These are phyloP conservation scores for Clepsis dumicolana DNA, from an alignment of 2,888 invertebrate genomes.

Conservation along the genomic window DNA sequence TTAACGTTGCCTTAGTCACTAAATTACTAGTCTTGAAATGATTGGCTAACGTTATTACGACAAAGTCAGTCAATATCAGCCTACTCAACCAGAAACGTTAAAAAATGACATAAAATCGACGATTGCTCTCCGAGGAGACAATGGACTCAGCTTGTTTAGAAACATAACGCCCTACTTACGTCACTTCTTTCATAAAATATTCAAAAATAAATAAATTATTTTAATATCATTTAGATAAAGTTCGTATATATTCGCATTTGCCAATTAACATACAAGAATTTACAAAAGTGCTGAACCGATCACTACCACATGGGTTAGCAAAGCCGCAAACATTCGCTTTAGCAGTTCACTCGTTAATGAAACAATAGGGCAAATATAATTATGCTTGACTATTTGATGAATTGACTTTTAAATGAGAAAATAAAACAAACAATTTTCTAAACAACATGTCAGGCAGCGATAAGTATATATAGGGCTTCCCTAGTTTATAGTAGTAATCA, in stretches of 20 bases:
- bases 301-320: conserved; percentile 45
- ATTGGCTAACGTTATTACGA: conserved; percentile 3
- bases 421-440: conserved; percentile 4
- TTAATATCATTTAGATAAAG: conserved; percentile 50
- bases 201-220: conserved; percentile 45
- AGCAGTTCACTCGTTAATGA: conserved; percentile 45
- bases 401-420: neutral
- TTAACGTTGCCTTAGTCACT: neutral
- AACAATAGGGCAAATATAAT: conserved; percentile 10
- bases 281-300: neutral
- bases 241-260: conserved; percentile 58
- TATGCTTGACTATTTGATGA: conserved; percentile 1
- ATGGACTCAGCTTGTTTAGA: conserved; percentile 63
- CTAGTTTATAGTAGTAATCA: conserved; percentile 3
- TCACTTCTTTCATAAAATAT: conserved; percentile 58
- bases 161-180: conserved; percentile 59
- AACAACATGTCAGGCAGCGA: conserved; percentile 42
- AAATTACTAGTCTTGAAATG: conserved; percentile 1
- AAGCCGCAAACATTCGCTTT: conserved; percentile 47
- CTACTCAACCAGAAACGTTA: conserved; percentile 52
- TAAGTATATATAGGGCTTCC: conserved; percentile 59
- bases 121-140: conserved; percentile 59
- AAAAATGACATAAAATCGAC: conserved; percentile 50
- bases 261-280: conserved; percentile 39
- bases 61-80: neutral